phyloP scores from a whole-genome alignment of 2,797 vertebrate genomes.

The Salmo trutta region DNA sequence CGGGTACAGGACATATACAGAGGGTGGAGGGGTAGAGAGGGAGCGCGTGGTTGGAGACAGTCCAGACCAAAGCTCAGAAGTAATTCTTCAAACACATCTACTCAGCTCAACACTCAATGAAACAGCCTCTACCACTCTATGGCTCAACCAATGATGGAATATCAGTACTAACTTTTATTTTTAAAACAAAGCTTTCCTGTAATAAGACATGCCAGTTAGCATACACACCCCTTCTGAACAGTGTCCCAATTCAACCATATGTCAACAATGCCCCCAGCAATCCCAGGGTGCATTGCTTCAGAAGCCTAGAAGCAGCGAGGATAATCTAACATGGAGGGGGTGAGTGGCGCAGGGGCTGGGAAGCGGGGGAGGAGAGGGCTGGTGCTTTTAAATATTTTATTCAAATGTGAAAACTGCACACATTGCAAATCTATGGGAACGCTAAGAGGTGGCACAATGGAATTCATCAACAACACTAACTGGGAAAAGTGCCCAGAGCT shows the following conservation, averaged over 20 bases:
- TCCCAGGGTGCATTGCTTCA: slow-evolving; percentile 27
- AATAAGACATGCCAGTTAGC: slow-evolving; percentile 9
- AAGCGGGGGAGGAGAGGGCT: not conserved
- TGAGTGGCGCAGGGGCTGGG: slow-evolving; percentile 15
- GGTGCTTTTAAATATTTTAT: slow-evolving; percentile 20
- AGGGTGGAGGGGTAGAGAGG: not conserved
- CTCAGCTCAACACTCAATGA: not conserved
- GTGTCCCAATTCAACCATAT: slow-evolving; percentile 62
- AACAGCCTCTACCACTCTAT: not conserved
- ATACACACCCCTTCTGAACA: slow-evolving; percentile 34
- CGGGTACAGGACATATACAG: not conserved
- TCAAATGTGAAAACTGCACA: slow-evolving; percentile 53
- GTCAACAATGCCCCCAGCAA: slow-evolving; percentile 49
- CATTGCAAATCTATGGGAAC: slow-evolving; percentile 48
- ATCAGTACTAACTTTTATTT: not conserved
- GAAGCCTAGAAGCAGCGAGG: slow-evolving; percentile 33
- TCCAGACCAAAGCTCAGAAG: not conserved
- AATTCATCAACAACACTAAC: slow-evolving; percentile 66
- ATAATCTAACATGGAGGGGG: slow-evolving; percentile 16
- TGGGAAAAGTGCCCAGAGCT: slow-evolving; percentile 57
- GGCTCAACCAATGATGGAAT: slow-evolving; percentile 1
- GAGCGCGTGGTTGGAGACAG: not conserved
- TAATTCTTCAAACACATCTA: not conserved
- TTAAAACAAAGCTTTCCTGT: slow-evolving; percentile 12
- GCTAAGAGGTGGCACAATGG: slow-evolving; percentile 50